Evolutionary conservation across 1,140 invertebrate species (phyloP).

Genomic region (Laupala kohalensis): DNA sequence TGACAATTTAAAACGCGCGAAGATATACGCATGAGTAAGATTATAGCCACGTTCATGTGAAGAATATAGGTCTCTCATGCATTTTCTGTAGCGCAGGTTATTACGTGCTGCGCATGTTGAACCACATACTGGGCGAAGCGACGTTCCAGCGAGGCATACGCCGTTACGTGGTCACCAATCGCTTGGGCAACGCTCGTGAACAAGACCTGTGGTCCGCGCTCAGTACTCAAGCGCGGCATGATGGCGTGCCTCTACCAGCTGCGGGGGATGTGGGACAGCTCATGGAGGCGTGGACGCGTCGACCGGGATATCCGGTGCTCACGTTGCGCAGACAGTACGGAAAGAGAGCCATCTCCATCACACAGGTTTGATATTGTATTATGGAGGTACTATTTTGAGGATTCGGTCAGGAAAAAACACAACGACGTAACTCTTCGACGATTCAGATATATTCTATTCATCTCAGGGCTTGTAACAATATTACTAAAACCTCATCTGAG

Average conservation of each 20-base stretch:
- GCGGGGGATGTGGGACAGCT: slow-evolving; percentile 23
- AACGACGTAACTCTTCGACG: too few species aligned
- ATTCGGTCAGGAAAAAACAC: too few species aligned
- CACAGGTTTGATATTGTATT: neutral
- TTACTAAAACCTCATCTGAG: too few species aligned
- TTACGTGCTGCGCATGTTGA: slow-evolving; percentile 76
- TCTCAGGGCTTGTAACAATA: too few species aligned
- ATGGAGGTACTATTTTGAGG: too few species aligned
- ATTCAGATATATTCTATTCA: too few species aligned
- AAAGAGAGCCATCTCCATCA: neutral
- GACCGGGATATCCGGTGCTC: slow-evolving; percentile 37
- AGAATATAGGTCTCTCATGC: too few species aligned
- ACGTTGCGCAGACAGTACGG: slow-evolving; percentile 21
- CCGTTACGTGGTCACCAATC: slow-evolving; percentile 18
- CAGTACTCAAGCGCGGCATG: slow-evolving; percentile 26
- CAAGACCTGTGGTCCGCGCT: slow-evolving; percentile 38
- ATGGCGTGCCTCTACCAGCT: slow-evolving; percentile 18
- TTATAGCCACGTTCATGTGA: too few species aligned
- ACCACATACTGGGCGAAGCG: slow-evolving; percentile 64
- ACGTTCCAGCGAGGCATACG: slow-evolving; percentile 54
- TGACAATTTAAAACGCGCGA: too few species aligned
- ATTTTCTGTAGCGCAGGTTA: neutral
- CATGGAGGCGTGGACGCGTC: slow-evolving; percentile 37
- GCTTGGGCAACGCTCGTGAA: slow-evolving; percentile 35
- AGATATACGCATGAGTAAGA: too few species aligned